Evolutionary conservation across 1,140 invertebrate species (phyloP), one percentile per base, ranked within the genome.

Genomic region (Eufriesea mexicana): DNA sequence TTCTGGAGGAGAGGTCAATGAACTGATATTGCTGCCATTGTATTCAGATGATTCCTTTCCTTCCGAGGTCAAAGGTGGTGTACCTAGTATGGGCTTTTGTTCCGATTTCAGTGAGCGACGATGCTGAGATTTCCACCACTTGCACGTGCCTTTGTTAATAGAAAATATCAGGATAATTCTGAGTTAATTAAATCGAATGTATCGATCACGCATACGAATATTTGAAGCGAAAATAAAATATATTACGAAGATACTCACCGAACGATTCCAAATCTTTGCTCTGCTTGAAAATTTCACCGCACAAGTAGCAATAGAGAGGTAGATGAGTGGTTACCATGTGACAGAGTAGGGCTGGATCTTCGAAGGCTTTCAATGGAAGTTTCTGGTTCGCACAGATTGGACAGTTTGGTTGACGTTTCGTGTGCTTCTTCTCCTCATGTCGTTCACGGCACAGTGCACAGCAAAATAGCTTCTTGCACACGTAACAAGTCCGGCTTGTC

Each of bases 391-490:
- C 67, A 18, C 91, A 92, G 2, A 91, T 23, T 2, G 80, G 55
- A 88, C 91, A 92, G 23, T 89, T 67, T 14, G 28, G 20, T 12
- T 90, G 75, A 12, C 72, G 67, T 16, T 71, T 54, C 9, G 85
- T 42, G 82, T 92, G 91, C 47, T 85, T 87, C 0, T 73, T 88
- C 25, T 79, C 64, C 54, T 89, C 70, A 42, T 92, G 91, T 9
- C 79, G 75, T 28, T 80, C 66, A 25, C 90, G 85, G 64, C 91
- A 92, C 4, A 85, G 79, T 0, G n/a, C 45, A 35, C 91, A 92
- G 55, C 91, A 92, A 42, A 91, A 92, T 2, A 88, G 18, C 49
- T 91, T 90, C 18, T 85, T 85, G 77, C 91, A 92, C 2, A 83
- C 51, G 20, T 70, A 85, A 75, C 91, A 92, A 51, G 20, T 14